Evolutionary conservation across 1,140 invertebrate genomes (phyloP).

Genomic region (Sesamia nonagrioides): DNA sequence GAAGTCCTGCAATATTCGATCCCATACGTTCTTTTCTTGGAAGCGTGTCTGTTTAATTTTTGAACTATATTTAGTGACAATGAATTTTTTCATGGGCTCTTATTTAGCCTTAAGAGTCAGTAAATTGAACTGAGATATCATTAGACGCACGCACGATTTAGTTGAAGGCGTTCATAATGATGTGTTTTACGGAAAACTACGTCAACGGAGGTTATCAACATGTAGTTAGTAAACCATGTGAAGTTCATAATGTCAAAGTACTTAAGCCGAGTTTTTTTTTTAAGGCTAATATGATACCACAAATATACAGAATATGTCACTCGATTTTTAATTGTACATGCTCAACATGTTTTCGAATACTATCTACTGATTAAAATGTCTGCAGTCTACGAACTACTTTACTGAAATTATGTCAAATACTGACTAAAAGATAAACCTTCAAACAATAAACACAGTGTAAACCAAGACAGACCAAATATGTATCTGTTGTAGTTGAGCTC

Average conservation of each 20-base stretch:
- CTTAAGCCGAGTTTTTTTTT: background rate
- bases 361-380: constrained; percentile 7
- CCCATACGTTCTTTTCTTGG: constrained; percentile 28
- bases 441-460: constrained; percentile 17
- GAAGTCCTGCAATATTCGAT: constrained; percentile 63
- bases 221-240: background rate
- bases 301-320: background rate
- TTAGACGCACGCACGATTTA: constrained; percentile 9
- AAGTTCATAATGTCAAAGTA: background rate
- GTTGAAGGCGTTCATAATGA: constrained; percentile 11
- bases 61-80: constrained; percentile 37
- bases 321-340: background rate
- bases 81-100: constrained; percentile 26
- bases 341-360: background rate
- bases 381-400: constrained; percentile 13
- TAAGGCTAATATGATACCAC: background rate
- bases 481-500: background rate
- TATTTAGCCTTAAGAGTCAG: constrained; percentile 30
- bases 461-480: background rate
- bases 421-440: constrained; percentile 27
- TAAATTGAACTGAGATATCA: constrained; percentile 6
- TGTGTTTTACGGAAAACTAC: constrained; percentile 25
- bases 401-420: constrained; percentile 3
- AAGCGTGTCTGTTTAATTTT: constrained; percentile 26
- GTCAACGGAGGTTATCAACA: constrained; percentile 8